Evolutionary conservation across 2,797 vertebrate genomes (phyloP).

Genomic region (Rhyacichthys aspro): DNA sequence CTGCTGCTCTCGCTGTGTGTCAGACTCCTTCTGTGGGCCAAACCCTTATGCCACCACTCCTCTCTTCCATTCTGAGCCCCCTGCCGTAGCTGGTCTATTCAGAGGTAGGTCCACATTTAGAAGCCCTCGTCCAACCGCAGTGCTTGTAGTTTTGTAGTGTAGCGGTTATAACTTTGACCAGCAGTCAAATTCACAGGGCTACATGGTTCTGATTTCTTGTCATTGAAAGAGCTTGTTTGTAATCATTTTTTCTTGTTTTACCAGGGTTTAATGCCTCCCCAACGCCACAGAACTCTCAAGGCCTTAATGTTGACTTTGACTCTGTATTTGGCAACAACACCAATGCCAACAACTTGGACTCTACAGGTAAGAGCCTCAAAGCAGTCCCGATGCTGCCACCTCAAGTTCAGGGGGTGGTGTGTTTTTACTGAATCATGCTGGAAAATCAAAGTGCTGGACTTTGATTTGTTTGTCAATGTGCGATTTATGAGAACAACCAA

Average conservation of each 20-base stretch:
- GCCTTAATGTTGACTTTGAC: constrained; percentile 96
- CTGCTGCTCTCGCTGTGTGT: constrained; percentile 73
- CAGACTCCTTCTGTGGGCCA: constrained; percentile 89
- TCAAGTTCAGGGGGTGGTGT: constrained; percentile 13
- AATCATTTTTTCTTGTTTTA: not conserved
- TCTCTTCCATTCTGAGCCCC: constrained; percentile 85
- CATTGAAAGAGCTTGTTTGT: too few species aligned
- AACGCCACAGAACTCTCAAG: constrained; percentile 83
- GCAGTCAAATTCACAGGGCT: not conserved
- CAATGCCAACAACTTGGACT: constrained; percentile 85
- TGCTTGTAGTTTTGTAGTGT: not conserved
- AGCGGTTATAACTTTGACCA: not conserved
- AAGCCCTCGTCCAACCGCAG: not conserved
- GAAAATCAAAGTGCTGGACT: constrained; percentile 25
- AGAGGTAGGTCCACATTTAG: constrained; percentile 81
- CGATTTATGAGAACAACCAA: constrained; percentile 6
- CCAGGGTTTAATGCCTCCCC: constrained; percentile 88
- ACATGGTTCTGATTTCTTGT: too few species aligned
- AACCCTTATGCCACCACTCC: constrained; percentile 84
- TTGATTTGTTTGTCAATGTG: constrained; percentile 30
- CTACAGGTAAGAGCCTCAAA: constrained; percentile 82
- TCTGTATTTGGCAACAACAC: constrained; percentile 96
- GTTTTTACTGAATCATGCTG: not conserved
- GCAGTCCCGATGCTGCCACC: constrained; percentile 23
- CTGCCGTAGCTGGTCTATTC: constrained; percentile 89